phyloP scores from a whole-genome alignment of 2,797 vertebrate species.

The Strix occidentalis region DNA sequence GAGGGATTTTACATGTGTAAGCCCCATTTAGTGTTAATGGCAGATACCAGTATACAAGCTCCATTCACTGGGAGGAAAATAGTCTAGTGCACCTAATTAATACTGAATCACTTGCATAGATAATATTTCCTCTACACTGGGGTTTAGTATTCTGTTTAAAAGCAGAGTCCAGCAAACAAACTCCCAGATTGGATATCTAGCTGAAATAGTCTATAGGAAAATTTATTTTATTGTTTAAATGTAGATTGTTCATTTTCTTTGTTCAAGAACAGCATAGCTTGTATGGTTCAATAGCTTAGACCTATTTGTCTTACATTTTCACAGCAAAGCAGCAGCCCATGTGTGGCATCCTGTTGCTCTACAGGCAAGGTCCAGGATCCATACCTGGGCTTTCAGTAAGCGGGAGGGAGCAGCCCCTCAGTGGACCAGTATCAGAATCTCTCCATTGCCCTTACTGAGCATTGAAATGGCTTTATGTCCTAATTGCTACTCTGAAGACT shows the following conservation, averaged over 20 bases:
- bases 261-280: neutral
- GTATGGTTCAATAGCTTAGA: neutral
- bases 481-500: neutral
- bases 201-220: neutral
- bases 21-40: conserved; percentile 73
- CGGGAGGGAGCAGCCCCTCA: neutral
- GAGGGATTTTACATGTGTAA: conserved; percentile 69
- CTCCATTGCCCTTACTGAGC: neutral
- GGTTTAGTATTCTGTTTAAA: conserved; percentile 1
- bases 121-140: conserved; percentile 13
- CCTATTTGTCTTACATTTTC: neutral
- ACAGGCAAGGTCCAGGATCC: neutral
- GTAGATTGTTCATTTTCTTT: neutral
- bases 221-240: neutral
- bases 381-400: neutral
- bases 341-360: neutral
- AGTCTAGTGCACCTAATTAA: conserved; percentile 46
- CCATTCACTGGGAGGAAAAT: conserved; percentile 40
- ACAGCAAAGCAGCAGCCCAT: neutral
- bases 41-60: conserved; percentile 66
- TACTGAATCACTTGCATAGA: conserved; percentile 53
- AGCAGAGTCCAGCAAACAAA: neutral
- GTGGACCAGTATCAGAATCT: neutral
- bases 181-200: neutral
- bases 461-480: neutral